Evolutionary conservation across 2,888 invertebrate species (phyloP).

Genomic region (Drosophila falleni): DNA sequence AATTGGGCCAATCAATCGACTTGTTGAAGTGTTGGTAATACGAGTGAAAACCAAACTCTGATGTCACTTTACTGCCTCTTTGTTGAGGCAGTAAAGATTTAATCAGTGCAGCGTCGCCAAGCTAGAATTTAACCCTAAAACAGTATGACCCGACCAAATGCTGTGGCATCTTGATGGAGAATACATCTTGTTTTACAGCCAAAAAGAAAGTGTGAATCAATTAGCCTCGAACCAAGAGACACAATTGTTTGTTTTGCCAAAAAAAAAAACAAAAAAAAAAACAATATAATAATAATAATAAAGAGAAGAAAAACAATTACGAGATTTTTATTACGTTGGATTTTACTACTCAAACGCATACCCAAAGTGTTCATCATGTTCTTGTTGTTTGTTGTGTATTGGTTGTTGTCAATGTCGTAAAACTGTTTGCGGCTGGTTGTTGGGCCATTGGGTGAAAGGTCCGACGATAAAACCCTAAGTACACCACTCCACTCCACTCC

Average conservation of each 20-base stretch:
- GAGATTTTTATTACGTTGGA: constrained; percentile 71
- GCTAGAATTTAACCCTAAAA: constrained; percentile 39
- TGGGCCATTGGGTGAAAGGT: constrained; percentile 70
- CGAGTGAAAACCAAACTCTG: constrained; percentile 33
- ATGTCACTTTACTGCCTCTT: constrained; percentile 53
- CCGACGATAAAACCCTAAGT: constrained; percentile 65
- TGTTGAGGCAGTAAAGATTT: constrained; percentile 62
- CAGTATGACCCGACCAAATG: constrained; percentile 6
- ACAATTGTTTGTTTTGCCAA: constrained; percentile 73
- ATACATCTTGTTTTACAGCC: constrained; percentile 76
- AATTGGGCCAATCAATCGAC: constrained; percentile 55
- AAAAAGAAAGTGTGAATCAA: constrained; percentile 83
- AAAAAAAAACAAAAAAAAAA: constrained; percentile 29
- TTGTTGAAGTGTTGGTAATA: constrained; percentile 25
- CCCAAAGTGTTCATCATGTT: constrained; percentile 40
- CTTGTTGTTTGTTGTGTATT: constrained; percentile 30
- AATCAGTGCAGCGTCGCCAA: constrained; percentile 49
- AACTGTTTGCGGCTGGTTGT: constrained; percentile 54
- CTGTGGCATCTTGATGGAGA: constrained; percentile 29
- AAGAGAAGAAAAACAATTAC: constrained; percentile 63
- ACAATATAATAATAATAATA: constrained; percentile 19
- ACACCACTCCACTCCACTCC: constrained; percentile 39
- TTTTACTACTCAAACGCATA: constrained; percentile 55
- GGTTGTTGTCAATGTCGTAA: constrained; percentile 71
- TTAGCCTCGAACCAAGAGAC: constrained; percentile 63